Evolutionary conservation across 1,140 invertebrate species (phyloP), one percentile per base, ranked within the genome.

Genomic region (Papilio glaucus): DNA sequence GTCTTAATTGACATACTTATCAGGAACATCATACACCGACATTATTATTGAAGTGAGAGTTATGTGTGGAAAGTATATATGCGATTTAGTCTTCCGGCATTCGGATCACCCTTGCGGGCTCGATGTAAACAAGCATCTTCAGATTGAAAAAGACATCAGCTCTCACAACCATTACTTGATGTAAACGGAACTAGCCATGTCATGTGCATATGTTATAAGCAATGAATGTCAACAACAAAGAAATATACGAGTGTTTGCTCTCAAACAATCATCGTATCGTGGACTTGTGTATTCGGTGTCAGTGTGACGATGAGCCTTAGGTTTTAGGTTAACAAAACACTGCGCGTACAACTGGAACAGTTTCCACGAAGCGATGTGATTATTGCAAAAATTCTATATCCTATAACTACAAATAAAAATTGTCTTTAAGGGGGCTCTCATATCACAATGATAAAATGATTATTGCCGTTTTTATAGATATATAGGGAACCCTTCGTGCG

Each of bases 261-360:
- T 68, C 65, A 42, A 45, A 68, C 65, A 68, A 68, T 42, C 65
- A 45, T 60, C 10, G 8, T 37, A 45, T 13, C 65, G 65, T 45
- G 37, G 38, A 41, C 6, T 29, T 10, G 24, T 45, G 65, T 68
- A 68, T 68, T 68, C 65, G 65, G 41, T 39, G 65, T 68, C 29
- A 68, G 65, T 68, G n/a, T 68, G 15, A 45, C 65, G 65, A 24
- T 42, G 39, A 21, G 38, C 29, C 15, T 38, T n/a, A n/a, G 12
- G 10, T 65, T 65, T 65, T 65, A 65, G 62, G 65, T 45, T 68
- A 68, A 15, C 39, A 68, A 68, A 68, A 68, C 65, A 68, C 18
- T 41, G 26, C 62, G 13, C 1, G 5, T 39, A 41, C 33, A 13
- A 37, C 15, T 37, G 62, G 33, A 38, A 65, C 7, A 41, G 37